These are phyloP conservation scores for Gambelia wislizenii DNA, from an alignment of 2,797 vertebrate genomes.

Conservation along the genomic window DNA sequence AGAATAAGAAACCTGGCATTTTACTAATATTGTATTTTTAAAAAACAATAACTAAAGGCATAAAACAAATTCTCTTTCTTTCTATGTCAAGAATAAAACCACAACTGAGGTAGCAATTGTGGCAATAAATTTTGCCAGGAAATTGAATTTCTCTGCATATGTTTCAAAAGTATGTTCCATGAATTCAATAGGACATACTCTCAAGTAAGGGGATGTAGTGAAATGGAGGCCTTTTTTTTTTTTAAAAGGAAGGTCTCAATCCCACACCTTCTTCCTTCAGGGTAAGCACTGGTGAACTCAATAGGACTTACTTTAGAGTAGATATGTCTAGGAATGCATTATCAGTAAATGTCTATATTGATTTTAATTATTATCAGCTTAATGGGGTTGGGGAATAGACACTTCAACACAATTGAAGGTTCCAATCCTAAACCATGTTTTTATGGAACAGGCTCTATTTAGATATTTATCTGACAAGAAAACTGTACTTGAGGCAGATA, in stretches of 20 bases:
- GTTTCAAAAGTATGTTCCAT: neutral
- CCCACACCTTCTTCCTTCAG: neutral
- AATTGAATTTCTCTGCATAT: neutral
- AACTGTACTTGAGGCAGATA: too few relatives aligned
- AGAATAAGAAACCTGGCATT: neutral
- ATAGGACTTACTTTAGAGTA: neutral
- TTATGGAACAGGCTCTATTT: neutral
- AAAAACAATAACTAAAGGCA: neutral
- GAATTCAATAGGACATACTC: neutral
- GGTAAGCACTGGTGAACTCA: neutral
- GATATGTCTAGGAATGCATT: neutral
- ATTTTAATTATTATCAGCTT: neutral
- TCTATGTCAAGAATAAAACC: neutral
- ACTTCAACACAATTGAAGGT: neutral
- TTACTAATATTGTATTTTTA: neutral
- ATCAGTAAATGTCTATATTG: neutral
- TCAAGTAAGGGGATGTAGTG: neutral
- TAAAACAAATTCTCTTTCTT: neutral
- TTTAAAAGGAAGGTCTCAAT: neutral
- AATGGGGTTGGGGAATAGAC: rapidly evolving
- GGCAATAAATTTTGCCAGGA: neutral
- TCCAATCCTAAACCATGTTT: neutral
- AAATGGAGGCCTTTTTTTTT: too few relatives aligned
- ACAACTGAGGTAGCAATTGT: neutral
- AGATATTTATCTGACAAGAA: too few relatives aligned